phyloP scores from a whole-genome alignment of 2,888 invertebrate genomes.

The Lepetodrilus schrolli region DNA sequence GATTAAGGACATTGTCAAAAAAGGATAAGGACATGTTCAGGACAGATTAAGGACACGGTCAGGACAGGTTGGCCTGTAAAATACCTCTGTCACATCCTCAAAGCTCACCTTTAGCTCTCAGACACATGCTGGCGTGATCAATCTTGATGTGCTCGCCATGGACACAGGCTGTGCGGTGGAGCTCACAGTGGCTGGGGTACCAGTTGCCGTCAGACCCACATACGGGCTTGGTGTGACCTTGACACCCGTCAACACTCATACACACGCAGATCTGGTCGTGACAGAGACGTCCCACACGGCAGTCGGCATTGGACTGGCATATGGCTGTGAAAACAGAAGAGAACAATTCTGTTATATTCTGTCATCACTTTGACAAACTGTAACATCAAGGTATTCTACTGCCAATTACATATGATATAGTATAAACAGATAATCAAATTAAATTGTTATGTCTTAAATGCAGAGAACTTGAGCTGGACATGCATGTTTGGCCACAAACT shows the following conservation, averaged over 20 bases:
- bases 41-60: too few relatives aligned
- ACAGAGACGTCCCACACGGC: conserved; percentile 81
- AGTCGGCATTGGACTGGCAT: conserved; percentile 80
- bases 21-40: too few relatives aligned
- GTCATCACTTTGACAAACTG: too few relatives aligned
- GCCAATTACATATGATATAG: too few relatives aligned
- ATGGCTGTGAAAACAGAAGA: conserved; percentile 77
- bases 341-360: neutral
- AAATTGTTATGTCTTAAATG: too few relatives aligned
- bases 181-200: conserved; percentile 74
- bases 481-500: too few relatives aligned
- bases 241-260: conserved; percentile 61
- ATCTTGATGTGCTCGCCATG: conserved; percentile 65
- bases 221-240: conserved; percentile 68
- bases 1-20: too few relatives aligned
- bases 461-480: too few relatives aligned
- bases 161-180: conserved; percentile 73
- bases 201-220: conserved; percentile 72
- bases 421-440: too few relatives aligned
- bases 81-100: too few relatives aligned
- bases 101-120: conserved; percentile 10
- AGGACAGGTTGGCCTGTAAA: too few relatives aligned
- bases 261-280: conserved; percentile 80
- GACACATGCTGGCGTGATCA: conserved; percentile 55
- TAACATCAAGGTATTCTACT: too few relatives aligned